phyloP scores from a whole-genome alignment of 1,140 invertebrate genomes.

The Chymomyza costata region DNA sequence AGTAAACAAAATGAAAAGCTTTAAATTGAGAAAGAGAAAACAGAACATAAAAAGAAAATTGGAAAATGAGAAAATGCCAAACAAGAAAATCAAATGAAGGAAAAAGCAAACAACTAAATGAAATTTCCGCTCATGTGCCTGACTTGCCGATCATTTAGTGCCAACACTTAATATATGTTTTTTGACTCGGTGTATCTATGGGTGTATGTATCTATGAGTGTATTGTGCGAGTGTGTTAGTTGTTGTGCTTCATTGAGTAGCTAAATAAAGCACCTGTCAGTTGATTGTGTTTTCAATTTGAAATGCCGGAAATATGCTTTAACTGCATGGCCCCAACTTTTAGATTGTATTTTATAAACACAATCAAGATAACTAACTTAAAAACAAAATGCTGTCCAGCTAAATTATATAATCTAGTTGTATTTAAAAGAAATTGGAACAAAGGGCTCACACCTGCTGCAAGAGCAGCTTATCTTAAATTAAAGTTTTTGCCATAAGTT shows the following conservation, averaged over 20 bases:
- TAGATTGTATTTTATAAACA: no score
- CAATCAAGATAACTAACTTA: slow-evolving; percentile 24
- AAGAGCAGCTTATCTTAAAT: no score
- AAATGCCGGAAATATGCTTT: slow-evolving; percentile 64
- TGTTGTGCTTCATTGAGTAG: no score
- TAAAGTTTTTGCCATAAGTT: no score
- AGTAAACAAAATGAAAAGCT: slow-evolving; percentile 30
- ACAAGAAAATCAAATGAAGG: slow-evolving; percentile 15
- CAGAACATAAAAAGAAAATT: slow-evolving; percentile 41
- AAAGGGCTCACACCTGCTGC: no score
- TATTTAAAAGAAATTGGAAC: no score
- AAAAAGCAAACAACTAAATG: slow-evolving; percentile 66
- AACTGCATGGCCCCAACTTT: slow-evolving; percentile 29
- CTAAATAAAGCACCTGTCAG: slow-evolving; percentile 7
- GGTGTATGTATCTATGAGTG: slow-evolving; percentile 16
- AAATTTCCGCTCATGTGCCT: slow-evolving; percentile 56
- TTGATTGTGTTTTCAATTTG: slow-evolving; percentile 55
- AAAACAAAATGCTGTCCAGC: no score
- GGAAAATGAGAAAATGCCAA: slow-evolving; percentile 39
- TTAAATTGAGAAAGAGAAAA: no score
- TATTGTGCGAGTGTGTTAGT: not conserved
- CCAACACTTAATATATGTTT: no score
- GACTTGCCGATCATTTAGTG: no score
- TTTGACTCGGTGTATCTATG: slow-evolving; percentile 47
- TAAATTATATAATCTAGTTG: no score